These are phyloP conservation scores for Ailuropoda melanoleuca DNA, from an alignment of 2,113 vertebrate genomes.

Conservation along the genomic window DNA sequence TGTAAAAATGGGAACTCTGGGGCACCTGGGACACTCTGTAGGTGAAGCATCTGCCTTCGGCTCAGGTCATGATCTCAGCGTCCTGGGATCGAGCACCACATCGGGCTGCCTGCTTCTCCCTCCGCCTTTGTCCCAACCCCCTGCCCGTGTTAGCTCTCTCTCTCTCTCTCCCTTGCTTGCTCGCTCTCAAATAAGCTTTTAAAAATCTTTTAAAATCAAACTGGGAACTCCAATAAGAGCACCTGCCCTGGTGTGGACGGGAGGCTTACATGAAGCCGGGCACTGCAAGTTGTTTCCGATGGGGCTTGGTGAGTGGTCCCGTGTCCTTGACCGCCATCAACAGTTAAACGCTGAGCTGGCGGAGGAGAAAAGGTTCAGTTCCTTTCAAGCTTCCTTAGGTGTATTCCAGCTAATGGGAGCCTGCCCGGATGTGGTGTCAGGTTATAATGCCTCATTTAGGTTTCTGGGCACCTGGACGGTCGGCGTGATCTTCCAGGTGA, in stretches of 20 bases:
- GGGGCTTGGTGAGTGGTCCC: neutral
- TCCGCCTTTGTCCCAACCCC: neutral
- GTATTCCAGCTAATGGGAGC: neutral
- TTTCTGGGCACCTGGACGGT: conserved; percentile 48
- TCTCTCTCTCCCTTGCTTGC: neutral
- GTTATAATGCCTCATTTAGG: conserved; percentile 47
- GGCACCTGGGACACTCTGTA: no score
- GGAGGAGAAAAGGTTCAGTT: neutral
- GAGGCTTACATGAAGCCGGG: neutral
- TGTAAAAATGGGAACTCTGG: neutral
- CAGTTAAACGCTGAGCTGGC: neutral
- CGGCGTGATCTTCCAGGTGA: conserved; percentile 56
- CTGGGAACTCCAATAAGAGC: neutral
- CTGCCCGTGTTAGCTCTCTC: neutral
- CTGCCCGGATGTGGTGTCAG: conserved; percentile 42
- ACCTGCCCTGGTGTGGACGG: accelerated
- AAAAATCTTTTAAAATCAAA: neutral
- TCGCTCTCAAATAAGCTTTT: no score
- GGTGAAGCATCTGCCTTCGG: no score
- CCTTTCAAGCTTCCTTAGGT: neutral
- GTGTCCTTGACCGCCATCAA: neutral
- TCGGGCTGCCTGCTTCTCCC: neutral
- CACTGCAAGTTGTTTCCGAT: neutral
- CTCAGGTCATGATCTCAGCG: no score
- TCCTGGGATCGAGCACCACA: no score